phyloP scores from a whole-genome alignment of 2,888 invertebrate genomes.

The Sinohyriopsis cumingii region DNA sequence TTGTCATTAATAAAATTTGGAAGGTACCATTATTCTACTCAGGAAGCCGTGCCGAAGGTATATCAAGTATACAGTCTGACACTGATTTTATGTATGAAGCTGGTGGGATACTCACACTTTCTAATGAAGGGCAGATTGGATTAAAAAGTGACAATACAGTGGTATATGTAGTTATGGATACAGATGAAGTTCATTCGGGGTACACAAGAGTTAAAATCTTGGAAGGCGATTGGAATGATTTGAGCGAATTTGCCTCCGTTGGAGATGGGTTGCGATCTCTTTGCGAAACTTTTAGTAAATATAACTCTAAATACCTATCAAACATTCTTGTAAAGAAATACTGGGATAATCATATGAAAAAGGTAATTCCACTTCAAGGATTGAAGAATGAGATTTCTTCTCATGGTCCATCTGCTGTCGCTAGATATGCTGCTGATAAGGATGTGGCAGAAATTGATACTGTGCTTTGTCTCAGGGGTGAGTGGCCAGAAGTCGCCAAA shows the following conservation, averaged over 20 bases:
- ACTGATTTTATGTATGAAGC: slow-evolving; percentile 10
- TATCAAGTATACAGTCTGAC: slow-evolving; percentile 1
- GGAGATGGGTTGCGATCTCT: slow-evolving; percentile 3
- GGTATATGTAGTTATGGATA: background rate
- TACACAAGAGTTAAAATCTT: slow-evolving; percentile 1
- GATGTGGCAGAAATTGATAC: slow-evolving; percentile 3
- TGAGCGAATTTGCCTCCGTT: background rate
- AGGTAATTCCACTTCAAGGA: background rate
- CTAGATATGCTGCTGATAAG: background rate
- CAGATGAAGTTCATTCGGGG: slow-evolving; percentile 1
- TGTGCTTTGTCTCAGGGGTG: background rate
- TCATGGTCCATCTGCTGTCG: background rate
- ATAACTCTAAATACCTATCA: background rate
- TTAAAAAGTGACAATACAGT: too few species aligned
- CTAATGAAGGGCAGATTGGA: background rate
- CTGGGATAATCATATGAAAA: background rate
- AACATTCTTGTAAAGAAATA: background rate
- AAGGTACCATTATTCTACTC: background rate
- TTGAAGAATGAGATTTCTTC: background rate
- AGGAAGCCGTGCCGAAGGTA: slow-evolving; percentile 4
- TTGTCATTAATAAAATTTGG: background rate
- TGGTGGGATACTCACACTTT: background rate
- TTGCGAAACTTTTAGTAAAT: background rate
- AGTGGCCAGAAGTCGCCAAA: slow-evolving; percentile 3
- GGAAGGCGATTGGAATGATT: slow-evolving; percentile 2